Base-by-base conservation (phyloP, 2,797 vertebrate species). In the Acrossocheilus wenchowensis region DNA sequence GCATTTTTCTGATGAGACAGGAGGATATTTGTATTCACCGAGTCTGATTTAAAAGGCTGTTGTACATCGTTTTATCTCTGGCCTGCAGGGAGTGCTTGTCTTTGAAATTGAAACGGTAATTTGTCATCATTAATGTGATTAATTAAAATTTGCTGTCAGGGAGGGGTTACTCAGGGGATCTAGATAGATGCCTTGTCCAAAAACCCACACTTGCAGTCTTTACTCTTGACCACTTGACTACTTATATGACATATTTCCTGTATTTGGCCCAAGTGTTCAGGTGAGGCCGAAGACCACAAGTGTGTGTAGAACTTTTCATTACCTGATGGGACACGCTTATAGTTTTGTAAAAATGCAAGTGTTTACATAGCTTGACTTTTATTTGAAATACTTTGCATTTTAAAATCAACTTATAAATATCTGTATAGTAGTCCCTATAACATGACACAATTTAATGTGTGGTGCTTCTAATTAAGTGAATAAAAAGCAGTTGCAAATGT, bases 61-160 rank as follows among this genome's bases (percentile, higher is more conserved):
- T 62, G 81, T 41, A 41, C 21, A 54, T 60, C 2, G 17, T 88
- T 60, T 62, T 79, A 50, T 66, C 48, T 84, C 48, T 73, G 64
- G 52, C 43, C 82, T 71, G 72, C 48, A 54, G 78, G 52, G 19
- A 23, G 66, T 62, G 26, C 80, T 78, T 34, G 21, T 64, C 75
- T 75, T 83, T 86, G 78, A 87, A 79, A 75, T 62, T 84, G 52
- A 88, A 85, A 87, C n/a, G 75, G 79, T 87, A 78, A 85, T 88
- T 90, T 43, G 84, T 87, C 88, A 86, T 88, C 77, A 84, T 89
- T 86, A 88, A 75, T 80, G 78, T 82, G 68, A 72, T 82, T 82
- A 60, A 82, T 82, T 73, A 43, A 74, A 41, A 45, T 80, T 66
- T 74, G 78, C 57, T 73, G 81, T 73, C 36, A 60, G 62, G 43